Evolutionary conservation across 2,888 invertebrate genomes (phyloP).

Genomic region (Cheilosia scutellata): DNA sequence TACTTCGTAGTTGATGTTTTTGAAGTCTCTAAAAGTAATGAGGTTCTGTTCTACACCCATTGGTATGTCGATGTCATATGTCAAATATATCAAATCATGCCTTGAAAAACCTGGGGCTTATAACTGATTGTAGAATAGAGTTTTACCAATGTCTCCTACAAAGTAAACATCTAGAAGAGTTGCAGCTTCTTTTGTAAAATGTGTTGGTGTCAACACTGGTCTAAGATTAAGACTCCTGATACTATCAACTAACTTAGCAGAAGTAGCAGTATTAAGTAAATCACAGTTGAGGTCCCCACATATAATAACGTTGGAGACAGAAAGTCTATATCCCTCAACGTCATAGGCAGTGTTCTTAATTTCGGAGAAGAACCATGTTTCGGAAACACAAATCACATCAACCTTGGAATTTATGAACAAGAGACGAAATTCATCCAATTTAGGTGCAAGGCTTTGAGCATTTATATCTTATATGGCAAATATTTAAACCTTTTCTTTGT

Average conservation of each 20-base stretch:
- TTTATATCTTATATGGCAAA: too few species aligned
- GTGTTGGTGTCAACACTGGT: not conserved
- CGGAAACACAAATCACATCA: too few species aligned
- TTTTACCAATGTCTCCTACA: not conserved
- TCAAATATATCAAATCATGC: conserved; percentile 1
- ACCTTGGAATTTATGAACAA: too few species aligned
- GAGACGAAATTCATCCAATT: too few species aligned
- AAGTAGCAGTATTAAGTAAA: not conserved
- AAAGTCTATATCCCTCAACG: too few species aligned
- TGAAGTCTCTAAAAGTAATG: too few species aligned
- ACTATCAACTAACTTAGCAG: conserved; percentile 1
- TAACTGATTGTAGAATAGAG: not conserved
- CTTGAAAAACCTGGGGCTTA: not conserved
- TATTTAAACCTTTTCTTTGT: too few species aligned
- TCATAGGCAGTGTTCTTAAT: too few species aligned
- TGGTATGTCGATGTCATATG: not conserved
- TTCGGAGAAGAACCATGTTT: too few species aligned
- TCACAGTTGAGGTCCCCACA: conserved; percentile 4
- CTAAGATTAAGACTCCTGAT: not conserved
- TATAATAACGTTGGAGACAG: not conserved
- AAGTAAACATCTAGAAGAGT: conserved; percentile 23
- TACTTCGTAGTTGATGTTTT: not conserved
- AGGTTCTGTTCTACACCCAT: not conserved
- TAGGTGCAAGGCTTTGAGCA: too few species aligned
- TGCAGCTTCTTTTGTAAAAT: not conserved